Evolutionary conservation across 2,797 vertebrate species (phyloP).

Genomic region (Avahi laniger): DNA sequence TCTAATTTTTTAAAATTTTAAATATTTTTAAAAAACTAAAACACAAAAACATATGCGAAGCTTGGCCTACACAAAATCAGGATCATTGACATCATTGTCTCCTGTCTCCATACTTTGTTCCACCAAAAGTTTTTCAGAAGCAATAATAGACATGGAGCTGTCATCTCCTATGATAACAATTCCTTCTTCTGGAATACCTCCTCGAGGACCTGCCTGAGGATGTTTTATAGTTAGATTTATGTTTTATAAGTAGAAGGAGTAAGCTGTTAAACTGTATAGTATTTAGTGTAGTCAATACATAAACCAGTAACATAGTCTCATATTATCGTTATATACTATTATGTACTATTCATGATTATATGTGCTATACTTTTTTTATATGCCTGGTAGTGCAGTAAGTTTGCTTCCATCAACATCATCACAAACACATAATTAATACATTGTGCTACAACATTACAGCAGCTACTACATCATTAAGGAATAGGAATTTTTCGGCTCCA

Average conservation of each 20-base stretch:
- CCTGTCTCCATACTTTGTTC: neutral
- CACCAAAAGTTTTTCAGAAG: neutral
- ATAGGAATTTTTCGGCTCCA: neutral
- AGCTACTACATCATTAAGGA: too few relatives aligned
- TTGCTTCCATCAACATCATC: neutral
- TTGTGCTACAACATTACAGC: neutral
- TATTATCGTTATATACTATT: neutral
- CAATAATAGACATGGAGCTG: neutral
- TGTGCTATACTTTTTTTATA: neutral
- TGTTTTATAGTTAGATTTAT: neutral
- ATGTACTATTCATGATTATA: neutral
- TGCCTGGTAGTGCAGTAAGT: neutral
- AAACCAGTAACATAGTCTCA: neutral
- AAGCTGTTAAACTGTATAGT: neutral
- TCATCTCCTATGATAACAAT: neutral
- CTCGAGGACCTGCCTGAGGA: neutral
- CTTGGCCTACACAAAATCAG: neutral
- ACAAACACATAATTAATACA: neutral
- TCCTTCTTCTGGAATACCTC: neutral
- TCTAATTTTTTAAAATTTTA: neutral
- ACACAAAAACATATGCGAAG: neutral
- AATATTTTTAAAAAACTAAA: neutral
- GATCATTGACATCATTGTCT: neutral
- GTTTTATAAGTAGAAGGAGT: too few relatives aligned
- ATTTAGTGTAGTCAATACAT: neutral